Evolutionary conservation across 2,113 vertebrate genomes (phyloP).

Genomic region (Stictonetta naevosa): DNA sequence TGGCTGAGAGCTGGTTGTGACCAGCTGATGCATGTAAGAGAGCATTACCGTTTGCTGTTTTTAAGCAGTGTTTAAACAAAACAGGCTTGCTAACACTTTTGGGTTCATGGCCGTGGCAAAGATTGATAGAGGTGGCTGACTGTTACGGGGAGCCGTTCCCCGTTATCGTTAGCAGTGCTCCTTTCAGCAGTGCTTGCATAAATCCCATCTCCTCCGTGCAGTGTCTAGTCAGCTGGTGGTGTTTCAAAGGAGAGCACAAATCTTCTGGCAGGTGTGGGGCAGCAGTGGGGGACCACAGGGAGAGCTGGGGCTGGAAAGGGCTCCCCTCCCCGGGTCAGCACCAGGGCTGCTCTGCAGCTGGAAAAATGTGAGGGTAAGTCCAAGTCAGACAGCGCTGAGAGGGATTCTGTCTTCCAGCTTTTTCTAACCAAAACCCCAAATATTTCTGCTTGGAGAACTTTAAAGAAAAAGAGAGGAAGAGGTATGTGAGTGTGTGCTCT

Average conservation of each 20-base stretch:
- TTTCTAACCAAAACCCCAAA: not conserved
- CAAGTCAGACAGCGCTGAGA: not conserved
- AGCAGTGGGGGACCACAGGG: not conserved
- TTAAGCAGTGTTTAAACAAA: not conserved
- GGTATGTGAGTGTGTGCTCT: not conserved
- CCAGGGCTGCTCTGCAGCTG: not conserved
- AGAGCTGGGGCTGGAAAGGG: not conserved
- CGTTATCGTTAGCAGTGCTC: not conserved
- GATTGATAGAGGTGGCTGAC: not conserved
- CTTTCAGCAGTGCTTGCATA: not conserved
- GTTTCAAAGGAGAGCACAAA: not conserved
- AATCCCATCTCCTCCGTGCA: fast-evolving
- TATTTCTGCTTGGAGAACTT: not conserved
- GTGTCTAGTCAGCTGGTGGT: not conserved
- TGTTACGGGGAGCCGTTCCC: not conserved
- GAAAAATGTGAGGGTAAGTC: not conserved
- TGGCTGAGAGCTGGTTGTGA: not conserved
- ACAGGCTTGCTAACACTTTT: not conserved
- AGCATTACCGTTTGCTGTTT: not conserved
- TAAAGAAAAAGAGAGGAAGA: not conserved
- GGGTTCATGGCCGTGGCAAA: not conserved
- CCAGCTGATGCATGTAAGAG: fast-evolving
- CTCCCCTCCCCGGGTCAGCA: not conserved
- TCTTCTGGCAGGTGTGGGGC: not conserved
- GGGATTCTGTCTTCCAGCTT: not conserved